phyloP scores from a whole-genome alignment of 2,113 vertebrate species.

The Lepus timidus region DNA sequence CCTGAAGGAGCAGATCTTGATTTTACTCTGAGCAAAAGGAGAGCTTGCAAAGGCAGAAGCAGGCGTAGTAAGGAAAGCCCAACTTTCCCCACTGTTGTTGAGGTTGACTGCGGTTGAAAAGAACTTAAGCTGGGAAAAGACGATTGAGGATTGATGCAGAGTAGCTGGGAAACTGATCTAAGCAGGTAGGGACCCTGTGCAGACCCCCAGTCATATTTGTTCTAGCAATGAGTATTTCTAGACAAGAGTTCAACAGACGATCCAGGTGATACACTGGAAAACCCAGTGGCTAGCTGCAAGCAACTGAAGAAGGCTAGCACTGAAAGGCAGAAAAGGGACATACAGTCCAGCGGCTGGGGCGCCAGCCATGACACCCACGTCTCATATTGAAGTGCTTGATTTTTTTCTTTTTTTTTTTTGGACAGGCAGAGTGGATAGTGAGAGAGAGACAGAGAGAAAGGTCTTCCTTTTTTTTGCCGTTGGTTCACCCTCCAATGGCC shows the following conservation, averaged over 20 bases:
- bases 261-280: neutral
- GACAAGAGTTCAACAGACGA: neutral
- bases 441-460: too few species aligned
- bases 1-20: neutral
- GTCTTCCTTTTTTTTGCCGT: too few species aligned
- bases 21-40: neutral
- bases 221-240: neutral
- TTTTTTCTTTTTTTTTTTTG: too few species aligned
- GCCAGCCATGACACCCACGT: too few species aligned
- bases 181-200: neutral
- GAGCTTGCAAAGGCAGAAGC: neutral
- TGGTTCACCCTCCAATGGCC: too few species aligned
- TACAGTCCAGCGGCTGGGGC: too few species aligned
- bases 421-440: too few species aligned
- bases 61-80: neutral
- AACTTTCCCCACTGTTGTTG: neutral
- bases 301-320: neutral
- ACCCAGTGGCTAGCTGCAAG: neutral
- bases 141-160: neutral
- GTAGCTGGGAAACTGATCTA: neutral
- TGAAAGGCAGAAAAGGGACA: neutral
- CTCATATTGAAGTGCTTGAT: too few species aligned
- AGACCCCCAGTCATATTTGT: neutral
- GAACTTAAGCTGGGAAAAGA: slow-evolving; percentile 24
- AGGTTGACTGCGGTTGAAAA: neutral